Base-by-base conservation (phyloP, 1,140 invertebrate species). In the Cydia amplana region DNA sequence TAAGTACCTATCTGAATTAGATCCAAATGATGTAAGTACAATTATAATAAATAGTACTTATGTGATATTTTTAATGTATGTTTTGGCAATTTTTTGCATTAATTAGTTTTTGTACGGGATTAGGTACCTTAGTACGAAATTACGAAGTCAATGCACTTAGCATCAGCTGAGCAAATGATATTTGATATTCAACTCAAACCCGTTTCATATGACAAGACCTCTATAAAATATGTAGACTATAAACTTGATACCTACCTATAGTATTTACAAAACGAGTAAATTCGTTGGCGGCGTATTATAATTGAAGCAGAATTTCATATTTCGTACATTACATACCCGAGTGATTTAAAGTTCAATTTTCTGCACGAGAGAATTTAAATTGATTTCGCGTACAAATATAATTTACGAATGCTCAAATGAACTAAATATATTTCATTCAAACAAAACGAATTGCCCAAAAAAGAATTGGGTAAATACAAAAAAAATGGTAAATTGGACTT, bases 291-390 rank as follows among this genome's bases (percentile, higher is more conserved):
- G 9, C 9, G 4, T 76, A 9, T 32, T 80, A 78, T 78, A 76
- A 80, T 80, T 80, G 77, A 80, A 78, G 77, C 60, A 73, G 55
- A 73, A 75, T 73, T 18, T 73, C 23, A 14, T 49, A 49, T 49
- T 49, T 2, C 16, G 46, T 40, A 10, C 9, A 9, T 16, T 16
- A 49, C 16, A 9, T 49, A 28, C 32, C 32, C 6, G 46, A 49
- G 46, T 16, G 46, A 49, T 16, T n/a, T 49, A 49, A 49, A n/a
- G 46, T 16, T 49, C 1, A 49, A 49, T 49, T 49, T 49, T 49
- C 46, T 16, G 46, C 46, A 16, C 14, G 46, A 49, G 14, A 1
- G 46, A n/a, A 1, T 16, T n/a, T 16, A 49, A 49, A 49, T 49
- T 4, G 1, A n/a, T 49, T 49, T 36, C 32, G 36, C 36, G 32